These are phyloP conservation scores for Hylaeus anthracinus DNA, from an alignment of 1,140 invertebrate genomes.

Conservation along the genomic window DNA sequence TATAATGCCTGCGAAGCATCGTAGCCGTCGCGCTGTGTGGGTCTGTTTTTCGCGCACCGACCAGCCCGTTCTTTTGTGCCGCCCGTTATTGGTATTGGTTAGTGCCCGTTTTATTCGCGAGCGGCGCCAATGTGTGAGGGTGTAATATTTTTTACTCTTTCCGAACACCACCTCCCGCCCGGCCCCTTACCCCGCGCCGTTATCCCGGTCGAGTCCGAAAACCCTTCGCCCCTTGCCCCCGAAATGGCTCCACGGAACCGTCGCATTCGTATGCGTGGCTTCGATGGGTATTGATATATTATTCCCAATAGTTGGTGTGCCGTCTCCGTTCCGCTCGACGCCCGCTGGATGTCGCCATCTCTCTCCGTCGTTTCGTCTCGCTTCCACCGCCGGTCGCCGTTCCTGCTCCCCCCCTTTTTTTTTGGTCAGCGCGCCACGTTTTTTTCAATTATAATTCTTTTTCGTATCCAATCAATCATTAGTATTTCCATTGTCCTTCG, in stretches of 20 bases:
- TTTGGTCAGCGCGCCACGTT: constrained; percentile 74
- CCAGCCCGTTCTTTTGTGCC: constrained; percentile 74
- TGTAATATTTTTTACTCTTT: constrained; percentile 80
- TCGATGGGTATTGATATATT: constrained; percentile 82
- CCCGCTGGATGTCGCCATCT: background rate
- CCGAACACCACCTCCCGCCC: constrained; percentile 66
- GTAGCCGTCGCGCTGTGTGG: constrained; percentile 54
- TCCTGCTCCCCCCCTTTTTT: constrained; percentile 65
- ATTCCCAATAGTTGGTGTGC: constrained; percentile 80
- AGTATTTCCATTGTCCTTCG: constrained; percentile 82
- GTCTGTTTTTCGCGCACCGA: constrained; percentile 74
- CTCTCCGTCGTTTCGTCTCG: constrained; percentile 12
- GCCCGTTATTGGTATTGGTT: constrained; percentile 77
- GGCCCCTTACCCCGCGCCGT: constrained; percentile 34
- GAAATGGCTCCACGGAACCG: constrained; percentile 63
- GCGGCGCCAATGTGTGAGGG: constrained; percentile 74
- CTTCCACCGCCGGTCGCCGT: constrained; percentile 3
- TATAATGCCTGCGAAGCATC: constrained; percentile 69
- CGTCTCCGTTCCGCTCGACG: constrained; percentile 65
- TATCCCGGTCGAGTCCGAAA: constrained; percentile 28
- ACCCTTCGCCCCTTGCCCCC: constrained; percentile 52
- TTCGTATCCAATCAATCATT: constrained; percentile 82
- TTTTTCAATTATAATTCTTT: constrained; percentile 83
- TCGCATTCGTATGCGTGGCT: constrained; percentile 80
- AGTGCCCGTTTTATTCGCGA: constrained; percentile 76